Percentiles rank a stretch among this genome's conserved stretches.
Evolutionary conservation across 1,140 invertebrate species (phyloP).

Genomic region (Choristoneura fumiferana): DNA sequence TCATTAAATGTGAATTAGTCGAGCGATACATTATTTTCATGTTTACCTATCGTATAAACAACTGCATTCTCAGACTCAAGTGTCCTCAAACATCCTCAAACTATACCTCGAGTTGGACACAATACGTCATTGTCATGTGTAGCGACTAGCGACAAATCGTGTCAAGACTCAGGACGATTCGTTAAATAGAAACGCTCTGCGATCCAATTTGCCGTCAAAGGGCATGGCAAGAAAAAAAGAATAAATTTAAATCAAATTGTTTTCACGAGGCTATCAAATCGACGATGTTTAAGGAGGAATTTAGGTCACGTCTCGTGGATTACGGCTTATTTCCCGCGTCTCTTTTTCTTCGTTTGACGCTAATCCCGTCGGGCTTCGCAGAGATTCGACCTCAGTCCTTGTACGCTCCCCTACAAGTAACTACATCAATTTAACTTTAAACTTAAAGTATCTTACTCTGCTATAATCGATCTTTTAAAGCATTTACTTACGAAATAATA

Average conservation of each 20-base stretch:
- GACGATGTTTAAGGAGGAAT: conserved; percentile 67
- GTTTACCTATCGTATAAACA: neutral
- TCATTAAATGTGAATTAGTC: too few relatives aligned
- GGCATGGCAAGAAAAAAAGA: conserved; percentile 38
- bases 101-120: too few relatives aligned
- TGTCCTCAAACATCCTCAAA: too few relatives aligned
- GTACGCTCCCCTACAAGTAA: conserved; percentile 28
- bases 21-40: too few relatives aligned
- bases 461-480: too few relatives aligned
- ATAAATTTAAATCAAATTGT: conserved; percentile 62
- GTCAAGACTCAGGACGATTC: conserved; percentile 17
- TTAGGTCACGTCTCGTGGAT: conserved; percentile 70
- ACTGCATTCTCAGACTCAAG: too few relatives aligned
- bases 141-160: conserved; percentile 3
- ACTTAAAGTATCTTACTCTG: neutral
- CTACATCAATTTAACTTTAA: conserved; percentile 33
- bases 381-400: conserved; percentile 45
- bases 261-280: conserved; percentile 64
- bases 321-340: conserved; percentile 69
- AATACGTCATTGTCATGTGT: neutral
- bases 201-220: conserved; percentile 47
- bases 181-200: conserved; percentile 35
- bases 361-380: conserved; percentile 58
- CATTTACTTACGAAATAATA: too few relatives aligned
- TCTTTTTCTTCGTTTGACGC: conserved; percentile 72